Conservation (phyloP, 1,140 invertebrate genomes). For the Bombus superbus region DNA sequence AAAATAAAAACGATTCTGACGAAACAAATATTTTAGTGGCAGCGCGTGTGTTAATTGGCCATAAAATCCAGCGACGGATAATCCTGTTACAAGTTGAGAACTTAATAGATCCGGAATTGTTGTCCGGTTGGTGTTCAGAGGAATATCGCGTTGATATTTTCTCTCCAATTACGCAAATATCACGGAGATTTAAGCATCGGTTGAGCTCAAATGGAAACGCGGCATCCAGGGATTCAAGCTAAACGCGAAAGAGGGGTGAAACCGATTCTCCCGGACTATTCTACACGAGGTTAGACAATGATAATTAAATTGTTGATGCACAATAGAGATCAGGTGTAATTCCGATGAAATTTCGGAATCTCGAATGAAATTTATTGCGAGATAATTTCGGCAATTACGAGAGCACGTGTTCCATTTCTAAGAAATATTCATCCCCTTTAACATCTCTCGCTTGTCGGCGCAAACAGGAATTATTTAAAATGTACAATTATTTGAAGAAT, state of each 20-base stretch:
- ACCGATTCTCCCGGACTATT: not conserved
- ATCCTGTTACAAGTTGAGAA: not conserved
- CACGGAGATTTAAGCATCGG: constrained; percentile 22
- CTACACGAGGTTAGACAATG: not conserved
- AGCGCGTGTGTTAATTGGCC: not conserved
- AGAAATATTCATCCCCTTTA: not conserved
- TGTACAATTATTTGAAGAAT: not conserved
- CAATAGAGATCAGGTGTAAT: not conserved
- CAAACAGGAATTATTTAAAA: not conserved
- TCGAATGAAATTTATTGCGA: not conserved
- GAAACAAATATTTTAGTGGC: not conserved
- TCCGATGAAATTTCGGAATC: not conserved
- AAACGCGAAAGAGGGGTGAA: not conserved
- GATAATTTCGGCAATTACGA: not conserved
- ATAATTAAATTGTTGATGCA: constrained; percentile 7
- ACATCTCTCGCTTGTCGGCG: not conserved
- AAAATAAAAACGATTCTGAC: not conserved
- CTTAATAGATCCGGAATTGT: not conserved
- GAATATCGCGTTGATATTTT: constrained; percentile 1
- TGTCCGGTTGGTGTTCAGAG: not conserved
- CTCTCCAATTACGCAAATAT: constrained; percentile 21
- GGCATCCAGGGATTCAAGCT: not conserved
- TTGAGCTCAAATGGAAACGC: not conserved
- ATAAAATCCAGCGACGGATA: not conserved
- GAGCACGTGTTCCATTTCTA: too few species aligned